Conservation (phyloP, 2,113 vertebrate species). For the Stomatorhinus ivindoensis region DNA sequence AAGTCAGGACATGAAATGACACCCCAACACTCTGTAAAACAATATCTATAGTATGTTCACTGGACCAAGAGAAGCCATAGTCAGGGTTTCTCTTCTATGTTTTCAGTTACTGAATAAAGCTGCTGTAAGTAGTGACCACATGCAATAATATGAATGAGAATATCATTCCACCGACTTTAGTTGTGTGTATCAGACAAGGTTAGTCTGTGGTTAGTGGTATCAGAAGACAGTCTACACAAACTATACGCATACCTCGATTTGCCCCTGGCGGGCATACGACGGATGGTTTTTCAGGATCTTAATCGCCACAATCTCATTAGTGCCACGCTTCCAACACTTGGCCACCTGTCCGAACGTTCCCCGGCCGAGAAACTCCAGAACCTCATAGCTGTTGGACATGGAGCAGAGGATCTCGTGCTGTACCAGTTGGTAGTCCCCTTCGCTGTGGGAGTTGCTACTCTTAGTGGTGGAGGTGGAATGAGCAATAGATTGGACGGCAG, state of each 20-base stretch:
- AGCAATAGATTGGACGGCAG: constrained; percentile 69
- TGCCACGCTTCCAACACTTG: constrained; percentile 95
- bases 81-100: not conserved
- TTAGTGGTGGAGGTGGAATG: constrained; percentile 85
- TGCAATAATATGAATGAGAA: not conserved
- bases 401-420: constrained; percentile 97
- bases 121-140: not conserved
- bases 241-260: constrained; percentile 78
- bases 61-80: not conserved
- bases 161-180: not conserved
- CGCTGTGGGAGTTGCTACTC: constrained; percentile 88
- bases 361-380: constrained; percentile 90
- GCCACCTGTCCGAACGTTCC: constrained; percentile 96
- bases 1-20: not conserved
- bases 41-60: not conserved
- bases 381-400: constrained; percentile 94
- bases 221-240: not conserved
- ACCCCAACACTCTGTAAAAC: not conserved
- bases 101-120: not conserved
- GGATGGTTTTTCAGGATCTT: constrained; percentile 98
- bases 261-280: constrained; percentile 91
- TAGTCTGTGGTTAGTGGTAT: too few relatives aligned
- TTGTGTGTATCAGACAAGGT: not conserved
- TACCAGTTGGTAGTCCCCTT: constrained; percentile 96
- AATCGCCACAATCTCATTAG: constrained; percentile 96